phyloP scores from a whole-genome alignment of 2,888 invertebrate genomes.

The Poecilus cupreus region DNA sequence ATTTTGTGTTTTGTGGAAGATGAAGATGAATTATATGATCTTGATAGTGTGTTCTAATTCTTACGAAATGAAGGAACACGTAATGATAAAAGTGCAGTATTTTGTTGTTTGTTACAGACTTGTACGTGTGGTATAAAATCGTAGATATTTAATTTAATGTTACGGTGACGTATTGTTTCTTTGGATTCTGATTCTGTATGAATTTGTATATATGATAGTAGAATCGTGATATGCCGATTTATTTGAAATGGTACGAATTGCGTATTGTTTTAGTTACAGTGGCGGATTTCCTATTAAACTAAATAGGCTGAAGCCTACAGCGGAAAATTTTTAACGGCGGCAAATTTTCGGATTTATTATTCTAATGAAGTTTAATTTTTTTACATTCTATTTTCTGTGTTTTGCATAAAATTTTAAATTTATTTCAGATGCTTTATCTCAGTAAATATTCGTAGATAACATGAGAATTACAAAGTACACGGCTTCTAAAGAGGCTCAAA shows the following conservation, averaged over 20 bases:
- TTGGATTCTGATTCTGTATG: constrained; percentile 3
- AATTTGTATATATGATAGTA: constrained; percentile 37
- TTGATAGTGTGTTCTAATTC: neutral
- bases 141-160: constrained; percentile 36
- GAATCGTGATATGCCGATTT: constrained; percentile 23
- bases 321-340: too few relatives aligned
- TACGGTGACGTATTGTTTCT: constrained; percentile 10
- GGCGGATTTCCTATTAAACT: too few relatives aligned
- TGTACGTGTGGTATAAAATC: constrained; percentile 38
- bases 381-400: too few relatives aligned
- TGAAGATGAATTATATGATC: neutral
- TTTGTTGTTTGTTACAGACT: constrained; percentile 36
- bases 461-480: too few relatives aligned
- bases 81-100: constrained; percentile 22
- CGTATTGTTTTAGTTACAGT: constrained; percentile 17
- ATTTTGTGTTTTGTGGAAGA: constrained; percentile 19
- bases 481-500: too few relatives aligned
- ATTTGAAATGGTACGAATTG: constrained; percentile 29
- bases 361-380: too few relatives aligned
- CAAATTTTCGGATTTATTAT: too few relatives aligned
- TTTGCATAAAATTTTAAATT: too few relatives aligned
- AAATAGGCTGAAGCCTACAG: too few relatives aligned
- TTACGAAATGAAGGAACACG: neutral
- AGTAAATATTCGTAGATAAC: too few relatives aligned
- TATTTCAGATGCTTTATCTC: too few relatives aligned